phyloP scores from a whole-genome alignment of 2,113 vertebrate species.

The Pomatorhinus ruficollis region DNA sequence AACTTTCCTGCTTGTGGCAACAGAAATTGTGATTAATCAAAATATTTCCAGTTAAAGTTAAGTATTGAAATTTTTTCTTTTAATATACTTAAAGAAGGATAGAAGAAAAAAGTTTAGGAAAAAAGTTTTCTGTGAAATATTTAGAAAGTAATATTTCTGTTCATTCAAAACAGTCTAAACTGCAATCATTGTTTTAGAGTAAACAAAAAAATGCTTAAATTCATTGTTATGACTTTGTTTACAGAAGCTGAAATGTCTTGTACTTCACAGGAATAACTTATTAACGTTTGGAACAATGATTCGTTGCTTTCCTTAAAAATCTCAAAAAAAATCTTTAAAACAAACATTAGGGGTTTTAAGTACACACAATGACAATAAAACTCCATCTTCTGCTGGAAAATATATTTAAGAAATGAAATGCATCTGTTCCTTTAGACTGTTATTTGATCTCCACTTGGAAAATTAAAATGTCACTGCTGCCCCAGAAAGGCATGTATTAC shows the following conservation, averaged over 20 bases:
- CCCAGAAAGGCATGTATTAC: background rate
- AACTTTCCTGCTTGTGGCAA: background rate
- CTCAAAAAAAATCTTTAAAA: background rate
- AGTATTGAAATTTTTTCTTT: background rate
- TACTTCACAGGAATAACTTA: background rate
- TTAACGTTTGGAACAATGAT: background rate
- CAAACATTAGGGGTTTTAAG: background rate
- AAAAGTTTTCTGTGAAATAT: background rate
- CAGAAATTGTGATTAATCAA: background rate
- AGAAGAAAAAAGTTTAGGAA: fast-evolving
- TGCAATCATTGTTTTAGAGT: background rate
- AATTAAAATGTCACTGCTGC: background rate
- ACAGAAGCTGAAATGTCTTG: background rate
- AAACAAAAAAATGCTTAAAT: background rate
- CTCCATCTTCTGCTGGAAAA: background rate
- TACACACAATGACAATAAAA: background rate
- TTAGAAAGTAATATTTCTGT: background rate
- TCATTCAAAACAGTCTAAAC: background rate
- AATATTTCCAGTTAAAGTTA: background rate
- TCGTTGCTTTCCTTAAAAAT: background rate
- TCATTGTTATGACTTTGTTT: background rate
- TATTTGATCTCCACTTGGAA: background rate
- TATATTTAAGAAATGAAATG: background rate
- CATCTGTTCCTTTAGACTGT: background rate
- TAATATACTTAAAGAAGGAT: background rate